These are phyloP conservation scores for Neotoma lepida DNA, from an alignment of 2,113 vertebrate genomes.

Conservation along the genomic window DNA sequence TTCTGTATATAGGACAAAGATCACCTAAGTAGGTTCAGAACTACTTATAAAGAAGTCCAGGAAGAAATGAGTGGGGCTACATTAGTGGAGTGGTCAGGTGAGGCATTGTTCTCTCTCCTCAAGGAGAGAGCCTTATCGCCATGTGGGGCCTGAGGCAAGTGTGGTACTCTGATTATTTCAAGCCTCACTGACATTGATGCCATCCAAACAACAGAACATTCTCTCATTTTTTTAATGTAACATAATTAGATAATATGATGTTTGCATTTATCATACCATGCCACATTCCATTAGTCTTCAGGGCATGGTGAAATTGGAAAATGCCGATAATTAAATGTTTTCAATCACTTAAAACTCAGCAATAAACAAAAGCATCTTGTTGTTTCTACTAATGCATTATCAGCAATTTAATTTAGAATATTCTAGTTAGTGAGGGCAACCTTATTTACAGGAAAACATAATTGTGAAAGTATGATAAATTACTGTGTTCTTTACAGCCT, in stretches of 20 bases:
- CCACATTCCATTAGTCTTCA: constrained; percentile 21
- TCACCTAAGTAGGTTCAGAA: neutral
- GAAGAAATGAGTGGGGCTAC: neutral
- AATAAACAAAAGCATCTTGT: neutral
- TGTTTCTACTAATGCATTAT: neutral
- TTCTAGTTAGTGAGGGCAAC: neutral
- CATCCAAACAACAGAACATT: constrained; percentile 35
- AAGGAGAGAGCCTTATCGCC: neutral
- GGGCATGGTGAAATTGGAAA: constrained; percentile 47
- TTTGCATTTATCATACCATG: constrained; percentile 48
- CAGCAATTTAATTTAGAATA: constrained; percentile 8
- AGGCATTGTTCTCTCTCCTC: neutral
- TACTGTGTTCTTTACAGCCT: neutral
- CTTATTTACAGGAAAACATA: neutral
- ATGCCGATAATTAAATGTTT: constrained; percentile 40
- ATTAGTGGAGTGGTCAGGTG: neutral
- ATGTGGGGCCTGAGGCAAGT: neutral
- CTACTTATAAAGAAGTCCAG: neutral
- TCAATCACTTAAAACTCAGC: constrained; percentile 15
- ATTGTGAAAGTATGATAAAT: neutral
- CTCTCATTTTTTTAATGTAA: constrained; percentile 43
- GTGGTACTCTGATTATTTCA: neutral
- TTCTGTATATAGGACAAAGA: neutral
- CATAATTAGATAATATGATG: constrained; percentile 61
- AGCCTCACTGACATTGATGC: neutral